Evolutionary conservation across 2,113 vertebrate species (phyloP).

Genomic region (Gadus macrocephalus): DNA sequence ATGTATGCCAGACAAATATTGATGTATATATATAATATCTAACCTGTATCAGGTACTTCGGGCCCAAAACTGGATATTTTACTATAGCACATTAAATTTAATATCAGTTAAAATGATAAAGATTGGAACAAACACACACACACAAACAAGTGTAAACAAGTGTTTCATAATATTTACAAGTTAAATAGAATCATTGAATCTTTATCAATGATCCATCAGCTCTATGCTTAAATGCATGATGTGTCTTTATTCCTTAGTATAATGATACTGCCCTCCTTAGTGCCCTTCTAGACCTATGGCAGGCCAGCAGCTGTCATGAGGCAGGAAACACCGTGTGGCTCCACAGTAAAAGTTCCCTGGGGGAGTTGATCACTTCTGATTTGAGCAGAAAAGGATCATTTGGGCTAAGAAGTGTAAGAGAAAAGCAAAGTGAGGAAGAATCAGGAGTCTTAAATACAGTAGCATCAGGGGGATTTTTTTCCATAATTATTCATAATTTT

Average conservation of each 20-base stretch:
- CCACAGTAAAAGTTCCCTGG: constrained; percentile 61
- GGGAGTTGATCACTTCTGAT: constrained; percentile 51
- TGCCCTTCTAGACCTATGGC: constrained; percentile 50
- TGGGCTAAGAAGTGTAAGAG: constrained; percentile 32
- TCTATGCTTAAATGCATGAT: background rate
- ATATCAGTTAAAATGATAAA: too few species aligned
- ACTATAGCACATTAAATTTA: too few species aligned
- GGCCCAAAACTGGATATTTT: background rate
- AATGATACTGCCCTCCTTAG: constrained; percentile 42
- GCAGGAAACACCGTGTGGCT: constrained; percentile 38
- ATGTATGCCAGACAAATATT: background rate
- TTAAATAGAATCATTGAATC: too few species aligned
- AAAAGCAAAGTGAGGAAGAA: constrained; percentile 32
- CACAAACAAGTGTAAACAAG: too few species aligned
- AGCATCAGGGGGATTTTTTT: too few species aligned
- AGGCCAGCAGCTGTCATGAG: constrained; percentile 54
- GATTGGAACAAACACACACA: too few species aligned
- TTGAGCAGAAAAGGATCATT: constrained; percentile 48
- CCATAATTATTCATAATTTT: too few species aligned
- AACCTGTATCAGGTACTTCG: background rate
- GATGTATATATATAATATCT: background rate
- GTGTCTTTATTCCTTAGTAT: constrained; percentile 20
- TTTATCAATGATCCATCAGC: too few species aligned
- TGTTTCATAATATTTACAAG: too few species aligned
- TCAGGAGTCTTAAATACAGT: constrained; percentile 20